Evolutionary conservation across 2,797 vertebrate species (phyloP), one percentile per base, ranked within the genome.

Genomic region (Sylvia borin): DNA sequence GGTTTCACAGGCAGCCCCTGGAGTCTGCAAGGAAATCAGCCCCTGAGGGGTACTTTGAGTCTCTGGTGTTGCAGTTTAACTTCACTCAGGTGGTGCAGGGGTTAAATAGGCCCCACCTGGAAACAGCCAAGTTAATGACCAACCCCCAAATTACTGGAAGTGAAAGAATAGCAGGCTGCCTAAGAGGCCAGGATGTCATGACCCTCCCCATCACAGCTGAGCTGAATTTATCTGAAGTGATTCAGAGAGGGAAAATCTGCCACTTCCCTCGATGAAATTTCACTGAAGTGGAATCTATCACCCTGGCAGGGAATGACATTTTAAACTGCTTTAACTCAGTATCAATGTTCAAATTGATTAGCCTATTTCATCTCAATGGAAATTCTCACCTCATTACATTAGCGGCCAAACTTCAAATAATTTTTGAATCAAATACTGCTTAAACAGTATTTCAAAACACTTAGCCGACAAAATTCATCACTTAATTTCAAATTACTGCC

Each of bases 291-390:
- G 88, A 93, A 96, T 97, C 78, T 88, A 93, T 95, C 92, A 94
- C 64, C 22, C 36, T 0, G 2, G 67, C 24, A 15, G 47, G 67
- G 75, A 93, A 76, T 40, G 84, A 65, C 93, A 96, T 91, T 89
- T 96, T 96, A 93, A 96, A 97, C 74, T 50, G 68, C 93, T 95
- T 91, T 90, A 89, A 82, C 84, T 94, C 40, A 13, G 77, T 92
- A 95, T 86, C 93, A 93, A 3, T 95, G 93, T 89, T 95, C 88
- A 87, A 91, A 96, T 74, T 96, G 94, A 96, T 97, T 87, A 96
- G 91, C 68, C 75, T 89, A 40, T 91, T 96, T 94, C 45, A 91
- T 89, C 81, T 95, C 95, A 92, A 79, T 74, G 84, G 92, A 97
- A 96, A 94, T 89, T 93, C 78, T 95, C 86, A 94, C 93, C 89